Evolutionary conservation across 2,113 vertebrate species (phyloP), one percentile per base, ranked within the genome.

Genomic region (Pseudopodoces humilis): DNA sequence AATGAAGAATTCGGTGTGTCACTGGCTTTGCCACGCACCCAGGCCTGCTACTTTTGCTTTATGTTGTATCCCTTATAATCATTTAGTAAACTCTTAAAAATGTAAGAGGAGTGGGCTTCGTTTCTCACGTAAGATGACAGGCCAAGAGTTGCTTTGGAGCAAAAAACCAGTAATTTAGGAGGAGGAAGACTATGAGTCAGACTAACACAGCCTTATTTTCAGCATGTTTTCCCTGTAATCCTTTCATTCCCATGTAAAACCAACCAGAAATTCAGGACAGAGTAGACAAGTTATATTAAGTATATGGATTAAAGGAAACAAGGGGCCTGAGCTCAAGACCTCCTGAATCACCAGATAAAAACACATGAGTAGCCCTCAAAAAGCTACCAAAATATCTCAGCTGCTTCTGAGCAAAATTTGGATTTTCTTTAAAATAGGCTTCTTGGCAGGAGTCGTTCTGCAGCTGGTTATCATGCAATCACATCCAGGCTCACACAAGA

Each of bases 331-430:
- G 11, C 13, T 86, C 14, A 69, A 60, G 39, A 7, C 1, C 16
- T 65, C 28, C 18, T 43, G 10, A 46, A 58, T 46, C 20, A 52
- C 11, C 31, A n/a, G 22, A 24, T 11, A 47, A 47, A 80, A 46
- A 60, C 2, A 67, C 2, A 8, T 1, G 1, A 62, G 7, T 2
- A 50, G 8, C 35, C 49, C 21, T 55, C 7, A 3, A 11, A 49
- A 22, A 88, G 49, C 8, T 3, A 60, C 6, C 16, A 65, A 50
- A 82, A 47, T 4, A 1, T 13, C 27, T 17, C 37, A 55, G 14
- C 2, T 0, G 0, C 12, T 68, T 37, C 44, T 52, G 22, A 85
- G 39, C 11, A 39, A 39, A 39, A 76, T 13, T 25, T 13, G 3
- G 28, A 18, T 52, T 50, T 27, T 81, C 9, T 44, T 60, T 37